Conservation (phyloP, 2,888 invertebrate species). For the Leptothorax acervorum region DNA sequence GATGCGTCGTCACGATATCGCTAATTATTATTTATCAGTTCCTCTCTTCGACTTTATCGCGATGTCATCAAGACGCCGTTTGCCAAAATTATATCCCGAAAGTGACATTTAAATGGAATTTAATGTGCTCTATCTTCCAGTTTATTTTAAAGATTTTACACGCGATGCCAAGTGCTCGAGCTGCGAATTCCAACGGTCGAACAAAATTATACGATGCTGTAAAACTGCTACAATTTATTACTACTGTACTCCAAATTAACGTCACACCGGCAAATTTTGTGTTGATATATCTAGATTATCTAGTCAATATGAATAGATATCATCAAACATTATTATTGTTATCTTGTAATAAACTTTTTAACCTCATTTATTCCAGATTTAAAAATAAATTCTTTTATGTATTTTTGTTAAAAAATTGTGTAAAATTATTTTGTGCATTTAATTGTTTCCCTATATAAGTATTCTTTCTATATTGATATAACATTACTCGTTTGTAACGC, state of each 20-base stretch:
- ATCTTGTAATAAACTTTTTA: background rate
- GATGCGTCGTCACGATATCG: slow-evolving; percentile 13
- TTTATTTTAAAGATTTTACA: slow-evolving; percentile 26
- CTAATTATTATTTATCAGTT: slow-evolving; percentile 26
- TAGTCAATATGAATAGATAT: background rate
- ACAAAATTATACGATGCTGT: background rate
- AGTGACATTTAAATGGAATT: slow-evolving; percentile 23
- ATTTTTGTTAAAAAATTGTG: background rate
- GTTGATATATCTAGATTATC: background rate
- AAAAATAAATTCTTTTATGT: background rate
- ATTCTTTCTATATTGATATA: background rate
- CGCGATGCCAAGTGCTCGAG: background rate
- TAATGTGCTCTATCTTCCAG: background rate
- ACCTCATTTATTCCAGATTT: background rate
- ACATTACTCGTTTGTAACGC: background rate
- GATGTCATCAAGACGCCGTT: slow-evolving; percentile 12
- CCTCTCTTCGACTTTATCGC: slow-evolving; percentile 1
- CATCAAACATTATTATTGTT: background rate
- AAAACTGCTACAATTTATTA: slow-evolving; percentile 24
- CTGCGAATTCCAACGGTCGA: background rate
- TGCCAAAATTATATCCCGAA: slow-evolving; percentile 10
- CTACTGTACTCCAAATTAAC: background rate
- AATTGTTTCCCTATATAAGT: background rate
- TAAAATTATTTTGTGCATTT: background rate
- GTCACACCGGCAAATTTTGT: background rate